phyloP scores from a whole-genome alignment of 2,888 invertebrate genomes.

The Antitype chi region DNA sequence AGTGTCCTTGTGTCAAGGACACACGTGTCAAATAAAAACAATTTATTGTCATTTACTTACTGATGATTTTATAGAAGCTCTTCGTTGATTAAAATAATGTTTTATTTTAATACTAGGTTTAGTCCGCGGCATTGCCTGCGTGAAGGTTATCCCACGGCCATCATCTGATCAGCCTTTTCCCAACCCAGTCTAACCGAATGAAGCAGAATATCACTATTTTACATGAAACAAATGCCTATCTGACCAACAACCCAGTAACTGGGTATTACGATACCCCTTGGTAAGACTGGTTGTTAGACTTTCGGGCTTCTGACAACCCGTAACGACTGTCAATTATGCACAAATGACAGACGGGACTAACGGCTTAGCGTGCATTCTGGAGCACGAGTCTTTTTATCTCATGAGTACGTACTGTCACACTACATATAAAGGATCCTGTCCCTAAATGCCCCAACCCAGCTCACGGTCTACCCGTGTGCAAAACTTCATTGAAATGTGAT shows the following conservation, averaged over 20 bases:
- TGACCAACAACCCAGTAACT: too few species aligned
- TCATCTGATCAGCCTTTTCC: too few species aligned
- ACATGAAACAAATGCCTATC: too few species aligned
- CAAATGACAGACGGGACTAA: too few species aligned
- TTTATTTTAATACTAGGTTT: conserved; percentile 1
- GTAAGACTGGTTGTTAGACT: too few species aligned
- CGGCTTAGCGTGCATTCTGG: too few species aligned
- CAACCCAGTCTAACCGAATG: too few species aligned
- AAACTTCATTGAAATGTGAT: background rate
- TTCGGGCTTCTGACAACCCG: too few species aligned
- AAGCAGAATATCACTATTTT: too few species aligned
- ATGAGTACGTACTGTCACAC: background rate
- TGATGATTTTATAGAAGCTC: conserved; percentile 46
- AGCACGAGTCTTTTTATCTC: too few species aligned
- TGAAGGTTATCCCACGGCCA: background rate
- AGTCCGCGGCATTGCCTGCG: background rate
- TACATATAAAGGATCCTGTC: background rate
- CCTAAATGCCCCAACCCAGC: background rate
- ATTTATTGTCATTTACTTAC: conserved; percentile 57
- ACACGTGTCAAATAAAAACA: conserved; percentile 46
- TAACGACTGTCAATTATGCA: too few species aligned
- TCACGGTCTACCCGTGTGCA: background rate
- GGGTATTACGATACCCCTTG: too few species aligned
- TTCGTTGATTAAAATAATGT: conserved; percentile 47
- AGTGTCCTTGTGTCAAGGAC: conserved; percentile 53